Evolutionary conservation across 1,140 invertebrate genomes (phyloP).

Genomic region (Drosophila kohkoa): DNA sequence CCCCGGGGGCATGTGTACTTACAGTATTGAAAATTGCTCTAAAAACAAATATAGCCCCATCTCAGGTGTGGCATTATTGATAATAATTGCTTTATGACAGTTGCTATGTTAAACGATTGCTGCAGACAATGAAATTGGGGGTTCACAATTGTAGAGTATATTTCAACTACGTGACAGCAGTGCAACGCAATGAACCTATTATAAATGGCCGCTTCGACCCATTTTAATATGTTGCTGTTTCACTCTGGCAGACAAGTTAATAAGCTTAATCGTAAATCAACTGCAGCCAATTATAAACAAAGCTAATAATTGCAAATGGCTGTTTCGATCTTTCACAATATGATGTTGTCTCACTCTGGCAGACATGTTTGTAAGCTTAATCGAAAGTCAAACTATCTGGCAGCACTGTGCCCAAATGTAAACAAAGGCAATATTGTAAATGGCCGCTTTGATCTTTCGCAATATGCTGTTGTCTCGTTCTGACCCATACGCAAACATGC

Average conservation of each 20-base stretch:
- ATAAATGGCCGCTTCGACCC: background rate
- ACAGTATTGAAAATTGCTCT: constrained; percentile 36
- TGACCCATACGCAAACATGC: too few relatives aligned
- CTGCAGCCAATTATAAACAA: constrained; percentile 1
- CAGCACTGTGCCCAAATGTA: background rate
- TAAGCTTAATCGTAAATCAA: too few relatives aligned
- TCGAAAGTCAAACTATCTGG: too few relatives aligned
- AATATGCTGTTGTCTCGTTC: too few relatives aligned
- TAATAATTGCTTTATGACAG: constrained; percentile 40
- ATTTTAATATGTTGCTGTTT: background rate
- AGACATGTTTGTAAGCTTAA: too few relatives aligned
- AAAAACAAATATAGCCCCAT: constrained; percentile 43
- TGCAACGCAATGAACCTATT: background rate
- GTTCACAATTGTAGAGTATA: background rate
- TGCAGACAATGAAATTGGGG: background rate
- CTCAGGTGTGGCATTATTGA: constrained; percentile 40
- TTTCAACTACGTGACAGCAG: constrained; percentile 6
- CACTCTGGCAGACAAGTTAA: too few relatives aligned
- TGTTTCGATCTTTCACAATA: too few relatives aligned
- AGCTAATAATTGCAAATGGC: constrained; percentile 1
- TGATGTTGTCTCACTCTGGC: too few relatives aligned
- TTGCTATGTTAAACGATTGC: constrained; percentile 36
- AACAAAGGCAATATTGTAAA: constrained; percentile 2
- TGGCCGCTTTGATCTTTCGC: background rate
- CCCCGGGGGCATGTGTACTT: constrained; percentile 16